phyloP scores from a whole-genome alignment of 2,888 invertebrate genomes.

The Trichopoda pennipes region DNA sequence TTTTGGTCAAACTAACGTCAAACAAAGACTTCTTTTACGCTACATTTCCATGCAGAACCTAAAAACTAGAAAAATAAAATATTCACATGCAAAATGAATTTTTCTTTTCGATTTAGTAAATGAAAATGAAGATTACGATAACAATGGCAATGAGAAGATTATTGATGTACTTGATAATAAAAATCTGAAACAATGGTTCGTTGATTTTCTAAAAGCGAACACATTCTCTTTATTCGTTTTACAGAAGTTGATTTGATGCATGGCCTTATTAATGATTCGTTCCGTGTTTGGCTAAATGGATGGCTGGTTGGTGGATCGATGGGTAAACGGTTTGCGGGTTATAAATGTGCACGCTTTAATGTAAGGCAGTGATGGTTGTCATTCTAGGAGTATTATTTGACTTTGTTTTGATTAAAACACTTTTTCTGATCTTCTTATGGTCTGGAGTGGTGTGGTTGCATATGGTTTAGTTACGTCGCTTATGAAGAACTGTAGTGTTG shows the following conservation, averaged over 20 bases:
- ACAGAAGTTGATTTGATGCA: slow-evolving; percentile 36
- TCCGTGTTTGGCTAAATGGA: slow-evolving; percentile 17
- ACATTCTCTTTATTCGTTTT: slow-evolving; percentile 28
- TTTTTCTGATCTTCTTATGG: slow-evolving; percentile 24
- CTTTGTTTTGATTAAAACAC: slow-evolving; percentile 46
- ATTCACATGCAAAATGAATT: slow-evolving; percentile 26
- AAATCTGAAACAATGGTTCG: slow-evolving; percentile 53
- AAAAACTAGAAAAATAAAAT: too few species aligned
- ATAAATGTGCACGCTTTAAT: neutral
- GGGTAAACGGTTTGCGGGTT: slow-evolving; percentile 10
- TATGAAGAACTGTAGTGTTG: slow-evolving; percentile 27
- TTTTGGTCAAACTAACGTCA: too few species aligned
- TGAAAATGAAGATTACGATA: slow-evolving; percentile 31
- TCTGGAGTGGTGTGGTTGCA: neutral
- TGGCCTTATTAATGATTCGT: slow-evolving; percentile 46
- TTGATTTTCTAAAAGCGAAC: slow-evolving; percentile 56
- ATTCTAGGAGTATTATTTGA: slow-evolving; percentile 52
- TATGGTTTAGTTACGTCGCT: slow-evolving; percentile 35
- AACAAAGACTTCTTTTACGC: too few species aligned
- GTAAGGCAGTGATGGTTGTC: slow-evolving; percentile 6
- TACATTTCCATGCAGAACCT: neutral
- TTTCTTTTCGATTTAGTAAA: slow-evolving; percentile 44
- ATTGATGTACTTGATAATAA: slow-evolving; percentile 51
- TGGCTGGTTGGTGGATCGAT: slow-evolving; percentile 18
- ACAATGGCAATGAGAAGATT: slow-evolving; percentile 46